A percentile compares a stretch with the other conserved stretches of the same genome.
These are phyloP conservation scores for Himalopsyche phryganea DNA, from an alignment of 1,140 invertebrate genomes.

Conservation along the genomic window DNA sequence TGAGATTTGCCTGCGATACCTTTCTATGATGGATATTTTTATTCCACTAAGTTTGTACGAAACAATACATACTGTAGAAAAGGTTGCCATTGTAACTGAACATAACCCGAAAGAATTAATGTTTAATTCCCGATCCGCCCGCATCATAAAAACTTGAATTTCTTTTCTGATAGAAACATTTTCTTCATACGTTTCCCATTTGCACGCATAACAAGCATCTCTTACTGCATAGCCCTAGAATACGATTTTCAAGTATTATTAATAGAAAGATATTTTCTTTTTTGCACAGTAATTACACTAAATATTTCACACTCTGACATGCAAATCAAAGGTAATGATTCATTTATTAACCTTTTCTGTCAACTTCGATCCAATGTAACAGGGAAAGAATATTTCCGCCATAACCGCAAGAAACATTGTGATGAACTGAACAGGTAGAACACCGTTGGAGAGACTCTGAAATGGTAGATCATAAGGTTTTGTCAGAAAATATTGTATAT, in stretches of 20 bases:
- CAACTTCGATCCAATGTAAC: conserved; percentile 13
- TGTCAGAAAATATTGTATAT: no score
- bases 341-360: conserved; percentile 21
- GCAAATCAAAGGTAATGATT: no score
- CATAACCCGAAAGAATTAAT: conserved; percentile 7
- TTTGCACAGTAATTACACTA: no score
- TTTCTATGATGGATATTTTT: no score
- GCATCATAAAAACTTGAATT: conserved; percentile 14
- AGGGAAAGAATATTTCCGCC: conserved; percentile 11
- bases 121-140: neutral
- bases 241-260: neutral
- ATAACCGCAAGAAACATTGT: conserved; percentile 3
- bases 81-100: conserved; percentile 10
- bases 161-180: conserved; percentile 3
- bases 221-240: conserved; percentile 5
- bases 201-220: conserved; percentile 13
- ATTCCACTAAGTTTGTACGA: no score
- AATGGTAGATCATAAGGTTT: no score
- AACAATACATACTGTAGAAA: conserved; percentile 11
- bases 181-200: conserved; percentile 13
- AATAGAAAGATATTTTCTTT: neutral
- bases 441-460: conserved; percentile 19
- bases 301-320: no score
- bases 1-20: no score
- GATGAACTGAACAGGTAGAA: conserved; percentile 1